These are phyloP conservation scores for Aporophyla lueneburgensis DNA, from an alignment of 2,888 invertebrate genomes.

Conservation along the genomic window DNA sequence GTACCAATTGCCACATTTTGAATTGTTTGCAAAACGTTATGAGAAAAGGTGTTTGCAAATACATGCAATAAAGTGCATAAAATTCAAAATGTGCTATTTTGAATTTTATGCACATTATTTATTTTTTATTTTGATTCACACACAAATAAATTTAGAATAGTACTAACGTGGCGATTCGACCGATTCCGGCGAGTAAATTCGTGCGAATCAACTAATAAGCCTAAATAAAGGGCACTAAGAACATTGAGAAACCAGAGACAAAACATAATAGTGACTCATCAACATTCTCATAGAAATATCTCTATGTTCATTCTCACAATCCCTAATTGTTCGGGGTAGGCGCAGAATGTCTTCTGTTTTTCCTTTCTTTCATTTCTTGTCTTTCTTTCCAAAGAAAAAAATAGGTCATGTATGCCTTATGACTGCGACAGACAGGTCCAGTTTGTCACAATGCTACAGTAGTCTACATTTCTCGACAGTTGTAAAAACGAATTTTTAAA, in stretches of 20 bases:
- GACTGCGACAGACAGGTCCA: neutral
- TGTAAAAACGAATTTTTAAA: slow-evolving; percentile 1
- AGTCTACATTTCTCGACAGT: neutral
- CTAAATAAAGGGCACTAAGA: neutral
- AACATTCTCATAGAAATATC: neutral
- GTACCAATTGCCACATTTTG: too few species aligned
- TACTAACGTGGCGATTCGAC: too few species aligned
- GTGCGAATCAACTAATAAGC: too few species aligned
- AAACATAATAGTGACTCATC: neutral
- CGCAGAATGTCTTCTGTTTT: neutral
- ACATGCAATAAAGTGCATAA: too few species aligned
- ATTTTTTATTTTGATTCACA: too few species aligned
- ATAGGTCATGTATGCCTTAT: neutral
- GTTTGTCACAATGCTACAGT: neutral
- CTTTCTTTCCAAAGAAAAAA: neutral
- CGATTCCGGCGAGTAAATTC: too few species aligned
- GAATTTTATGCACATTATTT: too few species aligned
- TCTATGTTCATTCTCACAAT: neutral
- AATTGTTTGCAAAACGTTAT: too few species aligned
- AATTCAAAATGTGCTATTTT: too few species aligned
- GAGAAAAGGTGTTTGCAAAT: too few species aligned
- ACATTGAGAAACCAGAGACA: neutral
- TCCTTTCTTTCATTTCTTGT: too few species aligned
- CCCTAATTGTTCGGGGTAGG: neutral
- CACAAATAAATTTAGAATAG: too few species aligned